A percentile compares a stretch with the other conserved stretches of the same genome.
Conservation (phyloP, 2,888 invertebrate species). For the Leptinotarsa haldemani region DNA sequence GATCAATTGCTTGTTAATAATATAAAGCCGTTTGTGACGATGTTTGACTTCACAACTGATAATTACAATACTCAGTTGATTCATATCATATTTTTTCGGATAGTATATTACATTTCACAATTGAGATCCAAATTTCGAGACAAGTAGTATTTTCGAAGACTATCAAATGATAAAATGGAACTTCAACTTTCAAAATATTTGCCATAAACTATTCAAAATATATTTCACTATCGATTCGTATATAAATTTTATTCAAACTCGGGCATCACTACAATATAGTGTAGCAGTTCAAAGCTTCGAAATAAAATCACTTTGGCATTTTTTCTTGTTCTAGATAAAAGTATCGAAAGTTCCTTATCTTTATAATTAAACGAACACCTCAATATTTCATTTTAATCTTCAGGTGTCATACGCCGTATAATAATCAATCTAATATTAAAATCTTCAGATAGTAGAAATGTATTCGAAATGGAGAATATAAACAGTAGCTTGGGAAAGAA, state of each 20-base stretch:
- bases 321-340: slow-evolving; percentile 14
- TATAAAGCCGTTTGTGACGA: no score
- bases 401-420: slow-evolving; percentile 8
- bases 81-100: no score
- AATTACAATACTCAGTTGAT: no score
- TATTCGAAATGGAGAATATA: slow-evolving; percentile 6
- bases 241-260: not conserved
- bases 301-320: slow-evolving; percentile 4
- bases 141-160: no score
- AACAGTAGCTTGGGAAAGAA: slow-evolving; percentile 16
- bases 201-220: no score
- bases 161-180: no score
- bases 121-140: no score
- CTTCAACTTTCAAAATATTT: no score
- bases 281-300: not conserved
- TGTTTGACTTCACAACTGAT: no score
- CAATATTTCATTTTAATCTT: slow-evolving; percentile 18
- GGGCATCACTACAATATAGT: not conserved
- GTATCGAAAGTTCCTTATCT: not conserved
- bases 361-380: not conserved
- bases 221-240: no score
- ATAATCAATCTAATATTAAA: slow-evolving; percentile 9
- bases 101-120: no score
- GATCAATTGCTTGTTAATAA: no score
- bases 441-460: not conserved